Base-by-base conservation (phyloP, 2,113 vertebrate species). In the Malaclemys terrapin region DNA sequence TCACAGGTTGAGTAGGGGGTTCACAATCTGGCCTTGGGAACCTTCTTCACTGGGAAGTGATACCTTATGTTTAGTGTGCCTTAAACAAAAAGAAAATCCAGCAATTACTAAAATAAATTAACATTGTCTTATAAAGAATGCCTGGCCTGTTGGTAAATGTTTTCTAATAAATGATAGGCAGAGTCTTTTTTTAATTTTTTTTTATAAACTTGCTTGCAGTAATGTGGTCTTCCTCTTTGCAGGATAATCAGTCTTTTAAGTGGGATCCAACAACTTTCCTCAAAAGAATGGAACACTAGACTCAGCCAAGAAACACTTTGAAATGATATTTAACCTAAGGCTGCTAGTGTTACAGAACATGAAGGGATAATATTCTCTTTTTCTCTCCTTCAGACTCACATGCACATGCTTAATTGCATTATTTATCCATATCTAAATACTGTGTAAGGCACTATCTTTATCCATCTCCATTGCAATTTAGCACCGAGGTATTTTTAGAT, bases 171-270 rank as follows among this genome's bases (percentile, higher is more conserved):
- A 50, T 97, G 93, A 94, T 92, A 94, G 91, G 85, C 59, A 4
- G 91, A 78, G 45, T 62, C 4, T 50, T 65, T 94, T 94, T 89
- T 88, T 96, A 78, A 57, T n/a, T n/a, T n/a, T n/a, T n/a, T n/a
- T n/a, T 69, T 69, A 59, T 59, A 38, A 65, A 72, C 35, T 72
- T 72, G 65, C 87, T 98, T 98, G 96, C 97, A 97, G 97, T 97
- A 84, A 96, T 89, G 95, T 96, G 96, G 94, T 96, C 96, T 96
- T 97, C 85, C 91, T 95, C 84, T 93, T 95, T 82, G 93, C 94
- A 97, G 91, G 91, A 91, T 89, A 98, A 87, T 97, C 45, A 80
- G 94, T 84, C 96, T 98, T 98, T 98, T 89, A 98, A 97, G 95
- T 97, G 95, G 84, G 84, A 97, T 96, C 88, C 93, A 97, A 91